Evolutionary conservation across 2,888 invertebrate genomes (phyloP).

Genomic region (Parasteatoda lunata): DNA sequence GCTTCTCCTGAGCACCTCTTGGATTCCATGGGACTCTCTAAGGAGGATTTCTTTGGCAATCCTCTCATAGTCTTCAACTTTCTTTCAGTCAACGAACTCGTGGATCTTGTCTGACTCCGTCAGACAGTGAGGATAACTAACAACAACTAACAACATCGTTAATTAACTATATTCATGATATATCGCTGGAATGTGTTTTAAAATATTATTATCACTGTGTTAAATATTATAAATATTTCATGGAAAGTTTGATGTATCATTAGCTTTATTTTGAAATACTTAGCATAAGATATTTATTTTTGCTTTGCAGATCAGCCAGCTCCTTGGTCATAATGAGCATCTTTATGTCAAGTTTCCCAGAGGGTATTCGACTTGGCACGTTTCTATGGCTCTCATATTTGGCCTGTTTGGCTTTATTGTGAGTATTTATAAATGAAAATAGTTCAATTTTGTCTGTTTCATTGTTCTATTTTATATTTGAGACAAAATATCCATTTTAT

Average conservation of each 20-base stretch:
- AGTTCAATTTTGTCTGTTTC: too few species aligned
- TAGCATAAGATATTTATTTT: not conserved
- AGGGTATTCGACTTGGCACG: conserved; percentile 75
- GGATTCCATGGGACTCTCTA: too few species aligned
- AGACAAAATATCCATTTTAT: too few species aligned
- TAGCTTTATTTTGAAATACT: not conserved
- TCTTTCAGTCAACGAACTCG: too few species aligned
- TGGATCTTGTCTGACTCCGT: too few species aligned
- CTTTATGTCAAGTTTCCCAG: conserved; percentile 76
- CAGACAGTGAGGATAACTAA: not conserved
- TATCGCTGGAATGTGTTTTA: not conserved
- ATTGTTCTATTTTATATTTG: too few species aligned
- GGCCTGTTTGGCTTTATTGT: conserved; percentile 48
- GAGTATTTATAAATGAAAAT: not conserved
- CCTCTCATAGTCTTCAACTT: too few species aligned
- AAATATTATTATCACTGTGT: too few species aligned
- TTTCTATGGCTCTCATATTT: conserved; percentile 53
- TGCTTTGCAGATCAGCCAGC: conserved; percentile 76
- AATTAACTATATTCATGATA: not conserved
- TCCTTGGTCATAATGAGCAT: conserved; percentile 78
- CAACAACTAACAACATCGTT: not conserved
- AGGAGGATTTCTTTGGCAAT: too few species aligned
- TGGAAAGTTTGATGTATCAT: not conserved
- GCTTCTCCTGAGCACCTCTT: too few species aligned
- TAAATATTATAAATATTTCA: not conserved